Evolutionary conservation across 2,797 vertebrate genomes (phyloP).

Genomic region (Orestias chungarensis): DNA sequence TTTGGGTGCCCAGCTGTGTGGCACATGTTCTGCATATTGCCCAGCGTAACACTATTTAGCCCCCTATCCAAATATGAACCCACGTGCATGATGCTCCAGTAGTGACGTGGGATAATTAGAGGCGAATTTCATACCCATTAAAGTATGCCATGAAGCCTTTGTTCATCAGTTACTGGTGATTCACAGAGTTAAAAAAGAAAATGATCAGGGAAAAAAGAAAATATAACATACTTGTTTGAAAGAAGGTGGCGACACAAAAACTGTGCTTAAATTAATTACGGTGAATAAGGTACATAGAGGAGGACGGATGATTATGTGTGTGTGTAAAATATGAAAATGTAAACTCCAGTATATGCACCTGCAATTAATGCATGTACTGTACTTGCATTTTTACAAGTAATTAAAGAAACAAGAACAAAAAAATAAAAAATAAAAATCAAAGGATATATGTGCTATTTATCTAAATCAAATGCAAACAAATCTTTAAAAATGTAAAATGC

Average conservation of each 20-base stretch:
- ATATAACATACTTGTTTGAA: slow-evolving; percentile 8
- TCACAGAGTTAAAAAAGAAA: neutral
- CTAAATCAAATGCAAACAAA: too few species aligned
- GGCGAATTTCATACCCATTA: slow-evolving; percentile 42
- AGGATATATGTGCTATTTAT: too few species aligned
- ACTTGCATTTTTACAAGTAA: too few species aligned
- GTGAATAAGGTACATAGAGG: too few species aligned
- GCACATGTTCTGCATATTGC: slow-evolving; percentile 55
- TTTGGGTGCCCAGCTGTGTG: slow-evolving; percentile 43
- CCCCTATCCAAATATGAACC: slow-evolving; percentile 31
- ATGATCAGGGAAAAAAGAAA: slow-evolving; percentile 13
- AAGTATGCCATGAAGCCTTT: slow-evolving; percentile 7
- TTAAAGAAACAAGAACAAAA: too few species aligned
- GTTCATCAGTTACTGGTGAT: slow-evolving; percentile 13
- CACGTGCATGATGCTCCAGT: slow-evolving; percentile 36
- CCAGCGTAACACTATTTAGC: slow-evolving; percentile 44
- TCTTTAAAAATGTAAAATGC: too few species aligned
- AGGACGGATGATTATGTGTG: too few species aligned
- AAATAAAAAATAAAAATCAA: too few species aligned
- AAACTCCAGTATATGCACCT: too few species aligned
- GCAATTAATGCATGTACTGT: too few species aligned
- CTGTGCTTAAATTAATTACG: neutral
- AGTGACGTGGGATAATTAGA: slow-evolving; percentile 40
- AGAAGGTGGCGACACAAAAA: neutral
- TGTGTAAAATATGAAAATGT: too few species aligned